Evolutionary conservation across 2,113 vertebrate species (phyloP).

Genomic region (Dasyornis broadbenti): DNA sequence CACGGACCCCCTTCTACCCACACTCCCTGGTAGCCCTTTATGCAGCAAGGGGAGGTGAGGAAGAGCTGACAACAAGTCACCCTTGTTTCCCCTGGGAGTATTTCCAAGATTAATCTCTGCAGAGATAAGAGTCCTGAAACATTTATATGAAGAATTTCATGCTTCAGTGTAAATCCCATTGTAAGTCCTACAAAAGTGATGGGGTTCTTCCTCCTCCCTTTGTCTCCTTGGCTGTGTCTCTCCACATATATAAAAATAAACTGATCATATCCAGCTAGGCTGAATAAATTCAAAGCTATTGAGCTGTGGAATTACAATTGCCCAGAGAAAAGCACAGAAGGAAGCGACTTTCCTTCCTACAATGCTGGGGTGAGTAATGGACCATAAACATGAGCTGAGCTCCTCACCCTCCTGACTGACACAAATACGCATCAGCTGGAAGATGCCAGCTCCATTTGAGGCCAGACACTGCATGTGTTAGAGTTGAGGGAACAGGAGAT

Average conservation of each 20-base stretch:
- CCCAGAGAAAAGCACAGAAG: slow-evolving; percentile 23
- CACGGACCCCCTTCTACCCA: too few relatives aligned
- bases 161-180: slow-evolving; percentile 25
- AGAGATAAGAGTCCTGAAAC: slow-evolving; percentile 10
- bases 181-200: neutral
- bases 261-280: slow-evolving; percentile 26
- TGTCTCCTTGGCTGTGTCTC: neutral
- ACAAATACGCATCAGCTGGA: neutral
- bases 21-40: neutral
- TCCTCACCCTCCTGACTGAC: neutral
- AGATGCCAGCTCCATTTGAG: neutral
- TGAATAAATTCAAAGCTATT: slow-evolving; percentile 44
- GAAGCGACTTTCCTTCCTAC: neutral
- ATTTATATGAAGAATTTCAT: slow-evolving; percentile 22
- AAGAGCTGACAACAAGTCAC: neutral
- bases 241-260: slow-evolving; percentile 45
- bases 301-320: slow-evolving; percentile 51
- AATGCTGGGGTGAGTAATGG: neutral
- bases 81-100: neutral
- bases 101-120: neutral
- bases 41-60: neutral
- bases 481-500: neutral
- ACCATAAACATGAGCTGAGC: neutral
- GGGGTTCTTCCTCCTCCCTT: neutral
- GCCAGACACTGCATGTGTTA: neutral